Conservation (phyloP, 2,888 invertebrate species). For the Brachyopa scutellaris region DNA sequence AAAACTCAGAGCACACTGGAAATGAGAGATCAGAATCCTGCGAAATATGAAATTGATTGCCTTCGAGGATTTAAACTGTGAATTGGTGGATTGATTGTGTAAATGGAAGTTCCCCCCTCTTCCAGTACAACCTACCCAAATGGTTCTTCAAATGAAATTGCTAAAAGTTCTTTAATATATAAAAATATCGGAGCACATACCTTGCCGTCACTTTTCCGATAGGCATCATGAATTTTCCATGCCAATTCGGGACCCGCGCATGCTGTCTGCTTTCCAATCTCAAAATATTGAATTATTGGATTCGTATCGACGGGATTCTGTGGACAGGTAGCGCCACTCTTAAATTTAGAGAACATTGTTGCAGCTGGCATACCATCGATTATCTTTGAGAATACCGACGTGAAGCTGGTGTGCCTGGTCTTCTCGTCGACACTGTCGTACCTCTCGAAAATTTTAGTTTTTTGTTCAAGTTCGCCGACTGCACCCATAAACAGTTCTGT, state of each 20-base stretch:
- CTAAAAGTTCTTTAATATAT: constrained; percentile 35
- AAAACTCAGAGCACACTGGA: no score
- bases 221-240: constrained; percentile 96
- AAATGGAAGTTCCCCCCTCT: background rate
- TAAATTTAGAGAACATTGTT: constrained; percentile 90
- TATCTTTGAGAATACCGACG: constrained; percentile 81
- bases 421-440: constrained; percentile 80
- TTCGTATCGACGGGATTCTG: constrained; percentile 87
- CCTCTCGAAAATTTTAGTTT: constrained; percentile 80
- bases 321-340: constrained; percentile 83
- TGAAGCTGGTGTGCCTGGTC: constrained; percentile 76
- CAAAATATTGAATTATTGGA: constrained; percentile 93
- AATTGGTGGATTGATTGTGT: constrained; percentile 19
- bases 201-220: constrained; percentile 93
- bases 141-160: constrained; percentile 26
- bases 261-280: constrained; percentile 92
- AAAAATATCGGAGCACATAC: no score
- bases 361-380: constrained; percentile 82
- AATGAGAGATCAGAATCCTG: no score
- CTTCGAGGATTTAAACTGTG: background rate
- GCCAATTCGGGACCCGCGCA: constrained; percentile 93
- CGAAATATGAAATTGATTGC: constrained; percentile 60
- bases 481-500: constrained; percentile 73
- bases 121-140: background rate
- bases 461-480: constrained; percentile 70